phyloP scores from a whole-genome alignment of 2,797 vertebrate species.

The Adrianichthys oophorus region DNA sequence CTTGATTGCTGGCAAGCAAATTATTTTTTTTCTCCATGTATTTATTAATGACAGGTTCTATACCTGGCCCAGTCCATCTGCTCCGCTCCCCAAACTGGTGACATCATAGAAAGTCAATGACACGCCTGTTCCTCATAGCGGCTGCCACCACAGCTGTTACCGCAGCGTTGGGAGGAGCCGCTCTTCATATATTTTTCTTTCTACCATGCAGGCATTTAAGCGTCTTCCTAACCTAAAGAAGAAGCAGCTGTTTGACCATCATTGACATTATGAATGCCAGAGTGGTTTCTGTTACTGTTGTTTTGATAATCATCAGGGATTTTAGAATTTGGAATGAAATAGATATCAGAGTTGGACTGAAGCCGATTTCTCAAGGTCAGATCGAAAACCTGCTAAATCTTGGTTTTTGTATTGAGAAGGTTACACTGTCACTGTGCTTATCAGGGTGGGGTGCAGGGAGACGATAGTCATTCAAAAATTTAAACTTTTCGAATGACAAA shows the following conservation, averaged over 20 bases:
- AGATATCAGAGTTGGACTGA: constrained; percentile 79
- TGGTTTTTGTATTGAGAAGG: constrained; percentile 38
- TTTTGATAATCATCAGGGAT: constrained; percentile 66
- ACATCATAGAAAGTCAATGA: constrained; percentile 69
- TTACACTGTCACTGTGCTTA: no score
- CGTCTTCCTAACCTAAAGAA: constrained; percentile 16
- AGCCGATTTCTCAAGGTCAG: constrained; percentile 81
- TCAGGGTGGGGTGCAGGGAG: no score
- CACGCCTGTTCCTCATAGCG: constrained; percentile 63
- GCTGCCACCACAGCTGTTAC: constrained; percentile 73
- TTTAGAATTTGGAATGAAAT: constrained; percentile 80
- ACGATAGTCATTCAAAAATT: no score
- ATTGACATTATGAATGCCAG: constrained; percentile 61
- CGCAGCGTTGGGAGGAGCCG: constrained; percentile 43
- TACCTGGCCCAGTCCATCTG: constrained; percentile 75
- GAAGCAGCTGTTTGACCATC: constrained; percentile 37
- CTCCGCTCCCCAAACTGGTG: constrained; percentile 60
- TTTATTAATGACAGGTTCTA: constrained; percentile 59
- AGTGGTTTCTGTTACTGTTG: constrained; percentile 70
- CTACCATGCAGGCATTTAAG: constrained; percentile 13
- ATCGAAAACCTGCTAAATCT: constrained; percentile 57
- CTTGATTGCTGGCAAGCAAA: constrained; percentile 24
- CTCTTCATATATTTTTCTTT: neutral
- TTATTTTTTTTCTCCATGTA: constrained; percentile 34
- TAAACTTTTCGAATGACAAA: no score